Conservation (phyloP, 23 tunicate genomes). For the Ascidia mentula region DNA sequence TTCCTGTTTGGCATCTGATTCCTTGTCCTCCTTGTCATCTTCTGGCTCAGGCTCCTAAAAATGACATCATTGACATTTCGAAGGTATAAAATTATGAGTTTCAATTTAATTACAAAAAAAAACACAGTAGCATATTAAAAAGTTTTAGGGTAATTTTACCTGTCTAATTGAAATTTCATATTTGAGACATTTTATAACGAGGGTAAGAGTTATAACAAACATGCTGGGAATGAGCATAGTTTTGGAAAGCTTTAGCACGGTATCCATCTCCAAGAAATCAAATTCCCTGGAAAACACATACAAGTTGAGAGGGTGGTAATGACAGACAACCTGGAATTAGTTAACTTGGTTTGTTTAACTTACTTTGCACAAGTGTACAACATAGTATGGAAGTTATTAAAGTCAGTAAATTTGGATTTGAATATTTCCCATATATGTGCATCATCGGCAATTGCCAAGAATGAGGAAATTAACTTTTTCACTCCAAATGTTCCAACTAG, state of each 20-base stretch:
- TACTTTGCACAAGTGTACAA: conserved; percentile 99
- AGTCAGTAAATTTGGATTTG: conserved; percentile 87
- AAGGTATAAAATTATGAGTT: no score
- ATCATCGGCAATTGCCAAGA: conserved; percentile 78
- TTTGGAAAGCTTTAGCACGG: conserved; percentile 65
- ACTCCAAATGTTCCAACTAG: conserved; percentile 66
- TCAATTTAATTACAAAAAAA: no score
- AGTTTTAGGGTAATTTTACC: conserved; percentile 25
- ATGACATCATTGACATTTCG: no score
- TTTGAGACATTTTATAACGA: conserved; percentile 61
- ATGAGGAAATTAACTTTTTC: conserved; percentile 72
- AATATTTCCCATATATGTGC: conserved; percentile 99
- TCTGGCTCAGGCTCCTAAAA: no score
- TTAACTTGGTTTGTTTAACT: neutral
- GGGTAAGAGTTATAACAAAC: conserved; percentile 41
- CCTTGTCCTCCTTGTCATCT: conserved; percentile 18
- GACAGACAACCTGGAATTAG: no score
- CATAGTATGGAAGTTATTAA: conserved; percentile 98
- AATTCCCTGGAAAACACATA: conserved; percentile 94
- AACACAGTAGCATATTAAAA: neutral
- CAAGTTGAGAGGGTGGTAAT: no score
- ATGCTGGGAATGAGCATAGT: conserved; percentile 78
- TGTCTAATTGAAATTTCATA: conserved; percentile 56
- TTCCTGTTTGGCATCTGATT: neutral
- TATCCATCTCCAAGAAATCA: conserved; percentile 89